Conservation (phyloP, 2,113 vertebrate species). For the Electrona antarctica region DNA sequence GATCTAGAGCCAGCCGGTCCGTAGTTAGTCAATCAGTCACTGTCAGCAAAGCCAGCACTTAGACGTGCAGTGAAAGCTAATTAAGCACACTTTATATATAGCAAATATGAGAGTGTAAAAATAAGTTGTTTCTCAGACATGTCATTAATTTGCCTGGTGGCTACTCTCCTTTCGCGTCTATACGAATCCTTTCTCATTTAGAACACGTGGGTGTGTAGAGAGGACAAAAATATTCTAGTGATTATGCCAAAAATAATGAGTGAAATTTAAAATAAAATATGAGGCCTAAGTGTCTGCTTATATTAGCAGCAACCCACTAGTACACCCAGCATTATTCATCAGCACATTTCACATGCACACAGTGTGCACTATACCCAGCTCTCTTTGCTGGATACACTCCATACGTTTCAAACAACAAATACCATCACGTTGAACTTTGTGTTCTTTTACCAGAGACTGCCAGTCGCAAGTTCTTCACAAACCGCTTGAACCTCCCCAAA, state of each 20-base stretch:
- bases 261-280: no score
- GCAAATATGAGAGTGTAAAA: no score
- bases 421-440: not conserved
- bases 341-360: constrained; percentile 1
- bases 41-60: not conserved
- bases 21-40: not conserved
- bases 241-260: no score
- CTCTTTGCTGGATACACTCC: not conserved
- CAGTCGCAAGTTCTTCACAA: constrained; percentile 32
- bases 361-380: not conserved
- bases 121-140: no score
- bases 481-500: constrained; percentile 29
- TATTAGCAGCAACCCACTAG: not conserved
- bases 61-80: not conserved
- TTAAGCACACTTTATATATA: not conserved
- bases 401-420: constrained; percentile 4
- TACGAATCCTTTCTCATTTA: no score
- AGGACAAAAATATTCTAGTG: no score
- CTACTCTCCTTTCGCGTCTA: no score
- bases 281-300: not conserved
- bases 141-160: no score
- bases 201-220: no score
- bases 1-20: no score
- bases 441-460: constrained; percentile 48
- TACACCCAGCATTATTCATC: not conserved